These are phyloP conservation scores for Argyrosomus japonicus DNA, from an alignment of 2,113 vertebrate species.

Conservation along the genomic window DNA sequence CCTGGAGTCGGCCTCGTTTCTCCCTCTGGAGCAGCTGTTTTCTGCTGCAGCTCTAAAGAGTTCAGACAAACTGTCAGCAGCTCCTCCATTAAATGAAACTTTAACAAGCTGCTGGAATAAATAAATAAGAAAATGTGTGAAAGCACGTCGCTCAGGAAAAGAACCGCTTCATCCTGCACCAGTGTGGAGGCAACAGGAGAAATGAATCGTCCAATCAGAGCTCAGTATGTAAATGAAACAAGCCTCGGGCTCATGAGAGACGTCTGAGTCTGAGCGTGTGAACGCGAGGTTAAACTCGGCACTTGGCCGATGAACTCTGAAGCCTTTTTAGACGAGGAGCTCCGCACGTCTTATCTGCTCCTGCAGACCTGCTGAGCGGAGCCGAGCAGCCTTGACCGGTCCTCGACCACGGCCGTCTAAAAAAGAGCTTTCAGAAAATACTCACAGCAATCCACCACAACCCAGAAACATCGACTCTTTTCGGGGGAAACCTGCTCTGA, in stretches of 20 bases:
- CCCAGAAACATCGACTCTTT: neutral
- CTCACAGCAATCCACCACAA: neutral
- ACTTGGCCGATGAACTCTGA: conserved; percentile 10
- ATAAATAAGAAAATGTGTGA: neutral
- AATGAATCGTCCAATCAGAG: neutral
- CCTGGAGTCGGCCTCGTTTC: neutral
- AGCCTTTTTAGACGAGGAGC: conserved; percentile 15
- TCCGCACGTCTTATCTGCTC: conserved; percentile 55
- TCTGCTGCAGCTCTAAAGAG: neutral
- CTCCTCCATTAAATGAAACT: neutral
- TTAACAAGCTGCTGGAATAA: neutral
- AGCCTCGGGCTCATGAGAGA: neutral
- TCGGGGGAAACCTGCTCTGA: neutral
- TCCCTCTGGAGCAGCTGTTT: neutral
- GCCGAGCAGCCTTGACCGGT: conserved; percentile 23
- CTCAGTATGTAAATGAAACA: neutral
- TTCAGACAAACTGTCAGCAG: neutral
- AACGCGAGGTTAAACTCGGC: conserved; percentile 23
- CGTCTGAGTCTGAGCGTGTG: neutral
- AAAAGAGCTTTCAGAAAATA: conserved; percentile 7
- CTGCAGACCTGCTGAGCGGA: conserved; percentile 50
- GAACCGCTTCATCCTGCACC: neutral
- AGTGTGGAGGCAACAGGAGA: no score
- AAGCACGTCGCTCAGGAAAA: neutral
- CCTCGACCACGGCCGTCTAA: neutral